Evolutionary conservation across 2,888 invertebrate species (phyloP).

Genomic region (Tipula helvola): DNA sequence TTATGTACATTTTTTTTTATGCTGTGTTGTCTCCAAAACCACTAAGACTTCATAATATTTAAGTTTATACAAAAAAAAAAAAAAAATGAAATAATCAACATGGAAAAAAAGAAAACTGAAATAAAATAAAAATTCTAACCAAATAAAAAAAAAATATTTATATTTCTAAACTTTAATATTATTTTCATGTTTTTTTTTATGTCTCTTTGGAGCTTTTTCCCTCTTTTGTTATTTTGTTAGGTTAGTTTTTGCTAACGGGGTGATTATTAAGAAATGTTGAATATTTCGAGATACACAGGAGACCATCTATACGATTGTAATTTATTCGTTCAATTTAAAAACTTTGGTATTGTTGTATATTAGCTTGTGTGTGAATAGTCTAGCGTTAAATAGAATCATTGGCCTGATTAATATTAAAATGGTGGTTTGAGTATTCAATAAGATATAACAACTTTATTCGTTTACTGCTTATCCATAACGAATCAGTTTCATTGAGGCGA

Average conservation of each 20-base stretch:
- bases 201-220: not conserved
- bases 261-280: not conserved
- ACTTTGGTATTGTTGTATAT: not conserved
- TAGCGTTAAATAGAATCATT: too few species aligned
- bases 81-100: not conserved
- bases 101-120: not conserved
- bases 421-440: too few species aligned
- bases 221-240: not conserved
- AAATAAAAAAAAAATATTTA: not conserved
- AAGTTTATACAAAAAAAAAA: not conserved
- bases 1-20: not conserved
- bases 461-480: too few species aligned
- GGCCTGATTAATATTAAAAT: too few species aligned
- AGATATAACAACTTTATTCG: too few species aligned
- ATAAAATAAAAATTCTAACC: not conserved
- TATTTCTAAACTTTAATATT: not conserved
- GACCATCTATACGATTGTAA: not conserved
- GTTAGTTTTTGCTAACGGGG: not conserved
- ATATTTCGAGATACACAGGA: not conserved
- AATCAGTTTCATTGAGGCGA: too few species aligned
- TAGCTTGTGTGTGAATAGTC: not conserved
- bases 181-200: not conserved
- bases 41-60: slow-evolving; percentile 4
- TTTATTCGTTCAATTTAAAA: not conserved
- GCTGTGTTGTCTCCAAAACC: not conserved